A percentile compares a stretch with the other conserved stretches of the same genome.
Evolutionary conservation across 2,113 vertebrate genomes (phyloP).

Genomic region (Paramormyrops kingsleyae): DNA sequence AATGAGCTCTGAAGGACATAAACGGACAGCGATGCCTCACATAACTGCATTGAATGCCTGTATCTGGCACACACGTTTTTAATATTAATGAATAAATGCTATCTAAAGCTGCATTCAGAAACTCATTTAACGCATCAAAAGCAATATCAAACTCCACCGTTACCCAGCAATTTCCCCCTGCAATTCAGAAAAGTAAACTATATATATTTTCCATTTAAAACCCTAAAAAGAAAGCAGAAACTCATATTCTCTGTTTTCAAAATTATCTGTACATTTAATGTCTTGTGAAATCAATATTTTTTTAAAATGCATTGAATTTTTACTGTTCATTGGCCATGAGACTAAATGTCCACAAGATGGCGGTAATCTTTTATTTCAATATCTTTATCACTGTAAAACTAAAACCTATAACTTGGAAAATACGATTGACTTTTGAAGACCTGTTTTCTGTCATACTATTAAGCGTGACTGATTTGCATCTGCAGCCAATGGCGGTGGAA

Average conservation of each 20-base stretch:
- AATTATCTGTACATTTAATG: neutral
- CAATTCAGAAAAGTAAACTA: neutral
- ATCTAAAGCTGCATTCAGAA: neutral
- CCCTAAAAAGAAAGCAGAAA: neutral
- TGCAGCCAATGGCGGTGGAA: neutral
- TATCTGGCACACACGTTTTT: neutral
- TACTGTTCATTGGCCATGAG: neutral
- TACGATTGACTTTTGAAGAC: neutral
- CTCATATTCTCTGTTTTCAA: neutral
- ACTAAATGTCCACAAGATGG: neutral
- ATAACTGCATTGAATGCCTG: neutral
- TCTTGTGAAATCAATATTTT: neutral
- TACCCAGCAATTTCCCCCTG: neutral
- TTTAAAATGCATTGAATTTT: neutral
- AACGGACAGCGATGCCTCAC: neutral
- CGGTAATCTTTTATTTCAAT: neutral
- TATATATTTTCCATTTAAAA: neutral
- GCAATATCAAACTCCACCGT: neutral
- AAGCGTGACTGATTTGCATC: neutral
- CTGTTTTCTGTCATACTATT: neutral
- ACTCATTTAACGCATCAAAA: neutral
- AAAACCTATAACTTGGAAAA: neutral
- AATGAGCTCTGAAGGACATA: neutral
- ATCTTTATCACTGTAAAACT: neutral
- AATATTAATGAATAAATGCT: neutral